Evolutionary conservation across 2,888 invertebrate species (phyloP).

Genomic region (Craniophora ligustri): DNA sequence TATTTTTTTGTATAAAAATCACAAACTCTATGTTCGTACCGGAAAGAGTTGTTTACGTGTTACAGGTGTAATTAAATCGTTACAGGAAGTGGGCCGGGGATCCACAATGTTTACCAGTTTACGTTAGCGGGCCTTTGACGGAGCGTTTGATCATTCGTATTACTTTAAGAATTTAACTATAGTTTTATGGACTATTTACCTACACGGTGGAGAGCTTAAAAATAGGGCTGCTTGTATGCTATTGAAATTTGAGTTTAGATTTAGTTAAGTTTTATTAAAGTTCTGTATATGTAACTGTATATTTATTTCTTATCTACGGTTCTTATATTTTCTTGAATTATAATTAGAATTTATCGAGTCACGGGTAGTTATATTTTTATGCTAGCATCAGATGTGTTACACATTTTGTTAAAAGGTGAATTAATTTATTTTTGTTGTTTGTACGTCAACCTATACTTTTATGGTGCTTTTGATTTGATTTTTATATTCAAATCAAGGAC

Average conservation of each 20-base stretch:
- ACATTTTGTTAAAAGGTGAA: too few relatives aligned
- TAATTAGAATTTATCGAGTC: too few relatives aligned
- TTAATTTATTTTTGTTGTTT: too few relatives aligned
- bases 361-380: too few relatives aligned
- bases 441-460: too few relatives aligned
- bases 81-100: slow-evolving; percentile 64
- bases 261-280: neutral
- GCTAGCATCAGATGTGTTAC: too few relatives aligned
- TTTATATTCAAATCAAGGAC: too few relatives aligned
- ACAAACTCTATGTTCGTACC: slow-evolving; percentile 32
- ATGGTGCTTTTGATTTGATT: too few relatives aligned
- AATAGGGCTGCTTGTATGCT: slow-evolving; percentile 10
- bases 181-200: slow-evolving; percentile 40
- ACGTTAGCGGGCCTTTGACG: slow-evolving; percentile 60
- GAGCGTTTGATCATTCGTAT: slow-evolving; percentile 58
- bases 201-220: slow-evolving; percentile 26
- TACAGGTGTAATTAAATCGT: slow-evolving; percentile 73
- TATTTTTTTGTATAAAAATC: slow-evolving; percentile 44
- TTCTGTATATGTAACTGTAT: neutral
- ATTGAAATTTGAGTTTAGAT: neutral
- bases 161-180: slow-evolving; percentile 42
- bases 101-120: slow-evolving; percentile 55
- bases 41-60: slow-evolving; percentile 66
- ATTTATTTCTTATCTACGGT: too few relatives aligned
- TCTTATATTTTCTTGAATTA: too few relatives aligned